Percentiles rank a stretch among this genome's conserved stretches.
Conservation (phyloP, 2,888 invertebrate species). For the Pilophorus perplexus region DNA sequence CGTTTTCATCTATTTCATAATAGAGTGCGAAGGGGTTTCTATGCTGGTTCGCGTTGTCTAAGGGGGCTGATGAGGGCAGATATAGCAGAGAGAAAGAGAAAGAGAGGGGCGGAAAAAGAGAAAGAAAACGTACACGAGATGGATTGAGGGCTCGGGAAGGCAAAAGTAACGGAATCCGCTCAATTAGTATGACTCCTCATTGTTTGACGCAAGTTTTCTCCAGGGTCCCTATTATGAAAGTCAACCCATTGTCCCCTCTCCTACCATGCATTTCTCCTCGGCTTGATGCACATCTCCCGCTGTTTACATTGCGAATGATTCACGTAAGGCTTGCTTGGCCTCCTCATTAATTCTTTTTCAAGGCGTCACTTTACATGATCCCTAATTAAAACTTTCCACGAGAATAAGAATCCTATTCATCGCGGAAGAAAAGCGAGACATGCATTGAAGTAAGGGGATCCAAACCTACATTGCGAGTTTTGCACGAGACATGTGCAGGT, state of each 20-base stretch:
- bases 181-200: conserved; percentile 36
- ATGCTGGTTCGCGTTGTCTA: too few relatives aligned
- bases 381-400: conserved; percentile 34
- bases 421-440: conserved; percentile 2
- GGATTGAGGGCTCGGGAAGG: conserved; percentile 8
- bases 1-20: too few relatives aligned
- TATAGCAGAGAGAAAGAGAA: too few relatives aligned
- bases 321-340: conserved; percentile 11
- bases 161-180: conserved; percentile 37
- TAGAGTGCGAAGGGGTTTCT: too few relatives aligned
- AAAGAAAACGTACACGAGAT: conserved; percentile 17
- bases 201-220: conserved; percentile 33
- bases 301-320: conserved; percentile 32
- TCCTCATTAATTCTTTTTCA: conserved; percentile 33
- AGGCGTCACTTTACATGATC: conserved; percentile 20
- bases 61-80: too few relatives aligned
- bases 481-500: too few relatives aligned
- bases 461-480: too few relatives aligned
- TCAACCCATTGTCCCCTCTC: conserved; percentile 30
- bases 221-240: conserved; percentile 35
- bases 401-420: conserved; percentile 33
- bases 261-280: conserved; percentile 10
- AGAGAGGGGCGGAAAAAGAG: too few relatives aligned
- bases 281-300: conserved; percentile 15
- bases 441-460: too few relatives aligned